Conservation (phyloP, 2,113 vertebrate species). For the Dipodomys spectabilis region DNA sequence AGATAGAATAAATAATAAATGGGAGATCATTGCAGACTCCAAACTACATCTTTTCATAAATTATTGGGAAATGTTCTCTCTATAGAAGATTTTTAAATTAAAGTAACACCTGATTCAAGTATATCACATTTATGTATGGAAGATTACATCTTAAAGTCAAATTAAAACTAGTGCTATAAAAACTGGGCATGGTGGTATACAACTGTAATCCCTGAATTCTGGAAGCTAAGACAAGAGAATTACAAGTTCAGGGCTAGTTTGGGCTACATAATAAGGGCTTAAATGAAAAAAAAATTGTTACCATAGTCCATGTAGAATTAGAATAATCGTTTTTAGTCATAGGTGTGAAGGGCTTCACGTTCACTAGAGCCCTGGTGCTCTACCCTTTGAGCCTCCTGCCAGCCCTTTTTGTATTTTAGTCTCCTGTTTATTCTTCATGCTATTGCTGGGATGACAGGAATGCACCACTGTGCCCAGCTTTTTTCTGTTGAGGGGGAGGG, state of each 20-base stretch:
- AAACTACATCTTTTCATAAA: conserved; percentile 3
- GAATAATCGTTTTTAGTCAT: neutral
- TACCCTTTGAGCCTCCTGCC: too few relatives aligned
- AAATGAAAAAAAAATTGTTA: neutral
- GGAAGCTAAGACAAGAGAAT: neutral
- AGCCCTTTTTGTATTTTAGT: too few relatives aligned
- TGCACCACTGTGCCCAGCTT: too few relatives aligned
- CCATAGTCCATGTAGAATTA: neutral
- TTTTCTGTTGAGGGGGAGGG: too few relatives aligned
- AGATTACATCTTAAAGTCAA: neutral
- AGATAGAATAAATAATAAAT: conserved; percentile 26
- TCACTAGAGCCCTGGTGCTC: too few relatives aligned
- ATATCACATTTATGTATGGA: neutral
- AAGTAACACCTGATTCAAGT: neutral
- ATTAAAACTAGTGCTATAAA: neutral
- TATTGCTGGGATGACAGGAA: too few relatives aligned
- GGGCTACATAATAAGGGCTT: neutral
- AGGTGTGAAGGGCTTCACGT: too few relatives aligned
- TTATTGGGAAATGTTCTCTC: conserved; percentile 12
- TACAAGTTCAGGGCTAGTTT: neutral
- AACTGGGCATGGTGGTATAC: neutral
- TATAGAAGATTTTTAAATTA: conserved; percentile 10
- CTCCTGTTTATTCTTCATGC: too few relatives aligned
- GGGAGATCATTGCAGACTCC: neutral
- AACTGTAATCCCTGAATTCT: neutral